Conservation (phyloP, 30 jellyfish, hydroid and myxozoan genomes). For the Turritopsis dohrnii region DNA sequence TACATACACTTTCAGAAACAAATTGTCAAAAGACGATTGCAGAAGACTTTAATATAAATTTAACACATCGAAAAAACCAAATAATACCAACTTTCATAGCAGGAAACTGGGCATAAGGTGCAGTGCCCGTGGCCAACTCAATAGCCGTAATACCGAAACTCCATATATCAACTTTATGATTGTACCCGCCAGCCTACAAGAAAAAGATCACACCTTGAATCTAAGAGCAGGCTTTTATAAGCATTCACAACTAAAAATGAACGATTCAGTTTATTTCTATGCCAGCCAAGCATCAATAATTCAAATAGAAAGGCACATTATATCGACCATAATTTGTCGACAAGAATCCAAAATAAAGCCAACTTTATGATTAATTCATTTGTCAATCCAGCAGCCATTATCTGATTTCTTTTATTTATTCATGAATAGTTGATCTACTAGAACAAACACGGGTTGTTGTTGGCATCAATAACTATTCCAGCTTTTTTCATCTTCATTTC, state of each 20-base stretch:
- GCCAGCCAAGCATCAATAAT: not conserved
- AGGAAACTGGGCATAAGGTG: constrained; percentile 95
- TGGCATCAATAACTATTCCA: too few relatives aligned
- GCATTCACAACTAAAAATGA: not conserved
- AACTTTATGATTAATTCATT: too few relatives aligned
- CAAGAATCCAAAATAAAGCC: not conserved
- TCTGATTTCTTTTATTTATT: too few relatives aligned
- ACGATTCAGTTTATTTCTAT: not conserved
- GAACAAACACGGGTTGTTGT: too few relatives aligned
- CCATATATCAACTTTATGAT: constrained; percentile 93
- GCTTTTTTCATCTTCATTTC: too few relatives aligned
- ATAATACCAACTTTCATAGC: constrained; percentile 73
- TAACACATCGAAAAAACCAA: too few relatives aligned
- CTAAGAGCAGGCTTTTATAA: not conserved
- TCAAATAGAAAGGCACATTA: too few relatives aligned
- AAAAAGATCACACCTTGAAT: not conserved
- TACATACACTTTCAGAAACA: too few relatives aligned
- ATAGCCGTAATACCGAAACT: constrained; percentile 98
- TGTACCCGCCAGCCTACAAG: constrained; percentile 70
- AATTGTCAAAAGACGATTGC: too few relatives aligned
- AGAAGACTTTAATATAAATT: too few relatives aligned
- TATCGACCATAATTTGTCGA: not conserved
- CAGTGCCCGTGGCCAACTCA: constrained; percentile 98
- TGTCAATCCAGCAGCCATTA: not conserved
- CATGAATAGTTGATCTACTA: too few relatives aligned